These are phyloP conservation scores for Mastomys coucha DNA, from an alignment of 2,113 vertebrate species.

Conservation along the genomic window DNA sequence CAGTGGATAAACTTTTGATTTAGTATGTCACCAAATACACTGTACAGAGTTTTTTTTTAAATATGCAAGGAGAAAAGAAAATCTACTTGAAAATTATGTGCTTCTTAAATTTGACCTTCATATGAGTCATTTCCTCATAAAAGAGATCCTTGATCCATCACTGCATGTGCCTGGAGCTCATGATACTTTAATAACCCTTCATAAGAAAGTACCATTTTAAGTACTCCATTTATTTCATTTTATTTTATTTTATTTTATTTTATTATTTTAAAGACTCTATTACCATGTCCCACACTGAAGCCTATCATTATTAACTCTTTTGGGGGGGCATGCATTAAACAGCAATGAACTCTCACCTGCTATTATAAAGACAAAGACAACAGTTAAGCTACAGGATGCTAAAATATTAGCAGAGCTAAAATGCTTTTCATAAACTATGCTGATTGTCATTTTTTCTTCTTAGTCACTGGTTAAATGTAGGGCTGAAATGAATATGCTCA, in stretches of 20 bases:
- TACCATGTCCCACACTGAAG: neutral
- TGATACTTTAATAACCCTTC: neutral
- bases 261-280: neutral
- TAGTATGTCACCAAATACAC: neutral
- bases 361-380: neutral
- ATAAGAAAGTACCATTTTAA: conserved; percentile 17
- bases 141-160: neutral
- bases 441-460: neutral
- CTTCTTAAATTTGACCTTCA: conserved; percentile 8
- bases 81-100: neutral
- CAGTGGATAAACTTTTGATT: conserved; percentile 25
- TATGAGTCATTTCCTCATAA: neutral
- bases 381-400: neutral
- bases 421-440: neutral
- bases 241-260: neutral
- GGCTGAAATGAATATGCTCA: neutral
- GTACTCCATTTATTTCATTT: neutral
- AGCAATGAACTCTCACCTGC: neutral
- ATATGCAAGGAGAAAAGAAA: conserved; percentile 25
- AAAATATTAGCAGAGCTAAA: neutral
- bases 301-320: conserved; percentile 24
- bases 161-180: neutral
- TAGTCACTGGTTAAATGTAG: neutral
- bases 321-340: neutral
- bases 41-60: neutral